Evolutionary conservation across 2,797 vertebrate genomes (phyloP).

Genomic region (Macropus fuliginosus): DNA sequence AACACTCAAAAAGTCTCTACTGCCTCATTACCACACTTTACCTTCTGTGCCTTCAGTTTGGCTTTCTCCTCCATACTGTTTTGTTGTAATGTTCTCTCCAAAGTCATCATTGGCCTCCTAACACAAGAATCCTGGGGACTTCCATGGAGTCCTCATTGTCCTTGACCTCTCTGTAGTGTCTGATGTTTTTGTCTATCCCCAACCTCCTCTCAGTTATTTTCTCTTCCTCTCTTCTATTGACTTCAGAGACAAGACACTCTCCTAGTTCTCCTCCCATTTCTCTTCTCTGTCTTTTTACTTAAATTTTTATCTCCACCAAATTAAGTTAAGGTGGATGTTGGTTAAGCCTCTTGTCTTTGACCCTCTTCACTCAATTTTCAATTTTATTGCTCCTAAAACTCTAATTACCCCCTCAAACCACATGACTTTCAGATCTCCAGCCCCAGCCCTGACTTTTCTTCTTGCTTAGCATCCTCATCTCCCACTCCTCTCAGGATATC

Average conservation of each 20-base stretch:
- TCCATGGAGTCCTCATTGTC: not conserved
- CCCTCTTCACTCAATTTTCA: not conserved
- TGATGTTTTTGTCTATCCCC: not conserved
- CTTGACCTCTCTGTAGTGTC: not conserved
- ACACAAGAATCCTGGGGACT: not conserved
- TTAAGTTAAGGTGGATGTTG: not conserved
- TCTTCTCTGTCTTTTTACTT: not conserved
- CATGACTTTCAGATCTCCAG: not conserved
- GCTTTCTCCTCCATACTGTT: not conserved
- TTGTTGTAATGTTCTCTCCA: not conserved
- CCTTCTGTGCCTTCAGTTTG: not conserved
- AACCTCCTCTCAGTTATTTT: not conserved
- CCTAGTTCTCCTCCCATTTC: no score
- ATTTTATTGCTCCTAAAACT: not conserved
- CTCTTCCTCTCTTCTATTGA: not conserved
- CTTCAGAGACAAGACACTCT: no score
- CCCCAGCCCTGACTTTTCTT: not conserved
- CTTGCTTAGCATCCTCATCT: not conserved
- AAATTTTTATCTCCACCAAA: not conserved
- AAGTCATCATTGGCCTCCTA: not conserved
- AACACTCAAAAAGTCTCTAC: not conserved
- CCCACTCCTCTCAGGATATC: not conserved
- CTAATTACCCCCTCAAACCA: not conserved
- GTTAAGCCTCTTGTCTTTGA: not conserved
- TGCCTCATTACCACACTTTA: not conserved